Evolutionary conservation across 2,797 vertebrate species (phyloP), one percentile per base, ranked within the genome.

Genomic region (Urosaurus nigricauda): DNA sequence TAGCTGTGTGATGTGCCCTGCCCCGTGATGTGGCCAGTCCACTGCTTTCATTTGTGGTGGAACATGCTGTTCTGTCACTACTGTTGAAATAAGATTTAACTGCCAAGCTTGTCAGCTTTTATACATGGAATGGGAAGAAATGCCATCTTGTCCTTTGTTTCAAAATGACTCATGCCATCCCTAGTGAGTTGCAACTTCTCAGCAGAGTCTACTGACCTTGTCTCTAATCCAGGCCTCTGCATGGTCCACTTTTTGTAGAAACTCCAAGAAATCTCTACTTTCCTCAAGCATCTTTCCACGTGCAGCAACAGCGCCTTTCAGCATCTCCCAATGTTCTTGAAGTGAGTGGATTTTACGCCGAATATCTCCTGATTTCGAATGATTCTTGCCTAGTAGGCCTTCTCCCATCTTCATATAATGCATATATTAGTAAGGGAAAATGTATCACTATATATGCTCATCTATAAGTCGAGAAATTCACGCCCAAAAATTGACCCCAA

Each of bases 161-260:
- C 17, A 74, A 74, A 75, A 43, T 77, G 21, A 47, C n/a, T 37
- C 43, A 26, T 26, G 35, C 12, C 6, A 14, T 11, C 75, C 75
- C 65, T 68, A 13, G 0, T 68, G 65, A 32, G 65, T 51, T 63
- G n/a, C 70, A 5, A 4, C 86, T 65, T 89, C 92, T 91, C 16
- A 84, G 16, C 40, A 53, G 79, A 91, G 70, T 88, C 9, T 3
- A 65, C 91, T 90, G 89, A 98, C 98, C 98, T 98, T 98, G 81
- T 98, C 97, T 91, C 98, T 96, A 93, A 99, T 98, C 98, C 98
- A 99, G 92, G 97, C 96, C 94, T 99, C 98, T 90, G 98, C 97
- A 60, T 98, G 96, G 43, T 98, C 97, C 19, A 97, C 98, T 90
- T 97, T 98, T 94, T 98, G 98, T 63, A 99, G 96, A 94, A 98